A percentile compares a stretch with the other conserved stretches of the same genome.
Conservation (phyloP, 2,888 invertebrate genomes). For the Macaria notata region DNA sequence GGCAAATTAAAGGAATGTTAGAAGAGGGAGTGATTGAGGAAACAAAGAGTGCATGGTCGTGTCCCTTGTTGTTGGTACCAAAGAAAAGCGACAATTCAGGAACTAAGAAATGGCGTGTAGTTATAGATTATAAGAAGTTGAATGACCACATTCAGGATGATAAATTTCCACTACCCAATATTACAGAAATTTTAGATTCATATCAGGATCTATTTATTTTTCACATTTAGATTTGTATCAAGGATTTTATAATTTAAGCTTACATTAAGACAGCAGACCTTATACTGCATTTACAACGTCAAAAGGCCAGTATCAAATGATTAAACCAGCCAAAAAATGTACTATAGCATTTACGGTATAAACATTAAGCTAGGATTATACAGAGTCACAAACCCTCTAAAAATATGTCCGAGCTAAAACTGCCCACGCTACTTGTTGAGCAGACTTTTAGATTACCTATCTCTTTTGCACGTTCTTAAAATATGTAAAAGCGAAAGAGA, state of each 20-base stretch:
- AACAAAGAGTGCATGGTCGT: too few relatives aligned
- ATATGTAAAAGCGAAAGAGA: too few relatives aligned
- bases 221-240: constrained; percentile 25
- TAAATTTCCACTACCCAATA: constrained; percentile 30
- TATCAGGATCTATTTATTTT: constrained; percentile 24
- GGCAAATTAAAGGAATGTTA: too few relatives aligned
- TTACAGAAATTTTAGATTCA: constrained; percentile 29
- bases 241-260: constrained; percentile 20
- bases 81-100: constrained; percentile 20
- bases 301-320: background rate
- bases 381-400: too few relatives aligned
- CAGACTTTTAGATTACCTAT: too few relatives aligned
- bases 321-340: too few relatives aligned
- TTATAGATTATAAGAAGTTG: constrained; percentile 28
- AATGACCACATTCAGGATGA: constrained; percentile 24
- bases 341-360: too few relatives aligned
- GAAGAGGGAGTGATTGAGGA: too few relatives aligned
- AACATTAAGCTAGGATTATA: too few relatives aligned
- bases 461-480: too few relatives aligned
- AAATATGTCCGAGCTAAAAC: too few relatives aligned
- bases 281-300: background rate
- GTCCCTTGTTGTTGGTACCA: constrained; percentile 32
- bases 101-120: constrained; percentile 32
- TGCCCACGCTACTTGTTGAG: too few relatives aligned
- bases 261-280: background rate